Evolutionary conservation across 2,888 invertebrate species (phyloP).

Genomic region (Gibbula magus): DNA sequence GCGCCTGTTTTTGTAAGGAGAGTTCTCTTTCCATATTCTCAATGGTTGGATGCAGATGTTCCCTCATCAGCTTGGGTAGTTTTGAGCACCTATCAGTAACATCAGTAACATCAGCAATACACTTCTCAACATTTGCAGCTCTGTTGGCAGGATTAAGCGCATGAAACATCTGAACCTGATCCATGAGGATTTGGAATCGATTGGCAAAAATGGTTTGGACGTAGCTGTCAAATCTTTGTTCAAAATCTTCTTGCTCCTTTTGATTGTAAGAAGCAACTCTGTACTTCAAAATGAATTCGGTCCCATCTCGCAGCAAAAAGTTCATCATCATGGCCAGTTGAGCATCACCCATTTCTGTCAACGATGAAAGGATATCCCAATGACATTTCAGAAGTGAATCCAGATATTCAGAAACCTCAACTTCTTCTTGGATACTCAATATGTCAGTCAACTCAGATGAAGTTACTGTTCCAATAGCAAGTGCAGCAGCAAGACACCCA

Average conservation of each 20-base stretch:
- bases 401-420: neutral
- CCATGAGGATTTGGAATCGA: neutral
- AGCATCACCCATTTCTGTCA: slow-evolving; percentile 24
- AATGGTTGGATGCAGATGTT: neutral
- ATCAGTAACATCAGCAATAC: neutral
- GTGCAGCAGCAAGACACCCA: slow-evolving; percentile 18
- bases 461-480: slow-evolving; percentile 7
- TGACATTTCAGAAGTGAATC: slow-evolving; percentile 9
- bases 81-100: neutral
- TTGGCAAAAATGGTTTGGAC: neutral
- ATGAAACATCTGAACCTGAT: neutral
- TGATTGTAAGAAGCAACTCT: neutral
- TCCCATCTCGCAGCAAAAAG: neutral
- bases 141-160: neutral
- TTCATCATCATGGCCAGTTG: slow-evolving; percentile 26
- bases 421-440: neutral
- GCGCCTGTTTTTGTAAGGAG: neutral
- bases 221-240: neutral
- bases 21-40: slow-evolving; percentile 14
- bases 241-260: slow-evolving; percentile 17
- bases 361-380: slow-evolving; percentile 9
- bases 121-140: neutral
- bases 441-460: neutral
- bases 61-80: slow-evolving; percentile 14
- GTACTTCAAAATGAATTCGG: neutral